Evolutionary conservation across 2,797 vertebrate species (phyloP).

Genomic region (Urosaurus nigricauda): DNA sequence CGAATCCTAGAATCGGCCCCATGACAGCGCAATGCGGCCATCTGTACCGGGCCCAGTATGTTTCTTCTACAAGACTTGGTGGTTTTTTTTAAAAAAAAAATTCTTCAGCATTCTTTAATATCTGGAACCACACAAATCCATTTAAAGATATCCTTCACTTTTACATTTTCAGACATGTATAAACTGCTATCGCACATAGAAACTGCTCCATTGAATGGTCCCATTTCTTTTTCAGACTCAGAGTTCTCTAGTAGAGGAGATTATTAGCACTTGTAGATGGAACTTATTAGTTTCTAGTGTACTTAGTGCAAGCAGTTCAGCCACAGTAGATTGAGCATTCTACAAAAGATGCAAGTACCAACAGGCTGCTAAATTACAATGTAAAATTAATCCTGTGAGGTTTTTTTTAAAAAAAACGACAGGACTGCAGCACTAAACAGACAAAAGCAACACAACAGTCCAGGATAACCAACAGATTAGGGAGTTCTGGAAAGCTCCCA

Average conservation of each 20-base stretch:
- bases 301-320: slow-evolving; percentile 1
- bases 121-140: not conserved
- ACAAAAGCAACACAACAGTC: slow-evolving; percentile 34
- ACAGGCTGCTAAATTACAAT: not conserved
- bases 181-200: not conserved
- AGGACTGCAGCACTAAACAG: slow-evolving; percentile 38
- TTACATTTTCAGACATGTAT: not conserved
- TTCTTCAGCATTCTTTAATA: not conserved
- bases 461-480: not conserved
- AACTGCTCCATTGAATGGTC: not conserved
- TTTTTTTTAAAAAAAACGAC: slow-evolving; percentile 20
- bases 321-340: not conserved
- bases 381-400: not conserved
- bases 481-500: not conserved
- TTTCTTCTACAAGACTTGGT: not conserved
- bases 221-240: slow-evolving; percentile 12
- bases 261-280: not conserved
- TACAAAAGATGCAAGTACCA: slow-evolving; percentile 1
- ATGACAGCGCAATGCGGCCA: too few species aligned
- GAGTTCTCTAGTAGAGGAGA: not conserved
- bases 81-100: not conserved
- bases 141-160: not conserved
- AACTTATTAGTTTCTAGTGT: not conserved
- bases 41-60: too few species aligned
- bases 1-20: too few species aligned